Conservation (phyloP, 2,797 vertebrate species). For the Molothrus aeneus region DNA sequence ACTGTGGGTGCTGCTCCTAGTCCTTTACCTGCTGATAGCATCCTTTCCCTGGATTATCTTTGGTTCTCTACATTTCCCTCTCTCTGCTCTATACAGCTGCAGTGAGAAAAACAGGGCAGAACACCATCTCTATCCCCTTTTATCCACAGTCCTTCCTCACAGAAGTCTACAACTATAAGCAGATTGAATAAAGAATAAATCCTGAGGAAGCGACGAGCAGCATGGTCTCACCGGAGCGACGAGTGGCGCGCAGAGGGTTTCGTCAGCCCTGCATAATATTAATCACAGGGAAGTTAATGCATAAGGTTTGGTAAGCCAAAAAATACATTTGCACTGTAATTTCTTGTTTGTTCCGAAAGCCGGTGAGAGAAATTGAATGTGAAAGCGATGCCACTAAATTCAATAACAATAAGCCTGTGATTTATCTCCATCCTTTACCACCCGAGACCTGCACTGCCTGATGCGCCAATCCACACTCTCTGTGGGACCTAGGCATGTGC, state of each 20-base stretch:
- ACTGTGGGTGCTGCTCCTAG: neutral
- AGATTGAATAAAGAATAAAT: conserved; percentile 33
- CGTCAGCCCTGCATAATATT: conserved; percentile 65
- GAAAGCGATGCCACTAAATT: conserved; percentile 66
- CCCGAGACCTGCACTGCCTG: conserved; percentile 22
- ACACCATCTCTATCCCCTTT: neutral
- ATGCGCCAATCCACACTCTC: fast-evolving
- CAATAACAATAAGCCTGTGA: conserved; percentile 69
- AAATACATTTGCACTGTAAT: conserved; percentile 69
- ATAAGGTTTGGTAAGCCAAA: conserved; percentile 63
- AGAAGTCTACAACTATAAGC: neutral
- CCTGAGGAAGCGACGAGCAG: conserved; percentile 33
- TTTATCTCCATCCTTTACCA: conserved; percentile 60
- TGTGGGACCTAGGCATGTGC: fast-evolving
- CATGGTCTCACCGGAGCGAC: neutral
- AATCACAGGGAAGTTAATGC: conserved; percentile 69
- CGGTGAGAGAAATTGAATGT: conserved; percentile 33
- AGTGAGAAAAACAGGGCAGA: neutral
- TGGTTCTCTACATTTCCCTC: neutral
- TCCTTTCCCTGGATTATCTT: neutral
- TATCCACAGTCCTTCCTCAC: neutral
- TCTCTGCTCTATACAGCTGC: neutral
- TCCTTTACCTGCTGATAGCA: neutral
- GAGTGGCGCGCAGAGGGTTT: conserved; percentile 49
- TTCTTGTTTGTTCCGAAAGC: conserved; percentile 64